Evolutionary conservation across 2,888 invertebrate species (phyloP), one percentile per base, ranked within the genome.

Genomic region (Cataglyphis rosenhaueri): DNA sequence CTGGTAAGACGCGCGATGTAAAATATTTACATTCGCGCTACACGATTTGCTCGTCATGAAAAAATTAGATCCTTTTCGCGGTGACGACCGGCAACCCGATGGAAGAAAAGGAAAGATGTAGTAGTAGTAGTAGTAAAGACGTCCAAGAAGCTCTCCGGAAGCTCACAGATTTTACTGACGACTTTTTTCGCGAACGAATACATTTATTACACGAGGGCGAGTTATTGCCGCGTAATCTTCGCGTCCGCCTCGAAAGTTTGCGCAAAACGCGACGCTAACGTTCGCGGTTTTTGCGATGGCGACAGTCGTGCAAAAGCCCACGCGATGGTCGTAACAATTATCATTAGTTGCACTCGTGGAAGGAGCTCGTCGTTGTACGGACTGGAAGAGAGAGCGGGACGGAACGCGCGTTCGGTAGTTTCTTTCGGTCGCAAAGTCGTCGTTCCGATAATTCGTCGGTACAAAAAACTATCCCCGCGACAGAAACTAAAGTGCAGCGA

Each of bases 321-420:
- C 89, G 75, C 61, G 85, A 82, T 83, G 89, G 86, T 89, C 89
- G 84, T 71, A 84, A 93, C 93, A 93, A 93, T 93, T 93, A 93
- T 93, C 93, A 92, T 93, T 93, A 93, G 93, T 91, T 89, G 91
- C 91, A 90, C 89, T 90, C 87, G 90, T 90, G 10, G 21, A n/a
- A 18, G 15, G 32, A 57, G 21, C 21, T 29, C n/a, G 38, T 15
- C 35, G n/a, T 18, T 35, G 25, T 21, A 86, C 85, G 82, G 82
- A 86, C 84, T 84, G 83, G 83, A 84, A 88, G 83, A 86, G 85
- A 81, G 83, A 84, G 88, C 87, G 88, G 86, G 82, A 87, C 81
- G 70, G 82, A 87, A 88, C 88, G 83, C 70, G 75, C 66, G 48
- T 76, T 84, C 85, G 83, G 83, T 82, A 84, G 82, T 78, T 87